Evolutionary conservation across 2,797 vertebrate species (phyloP).

Genomic region (Schizothorax lantsangensis): DNA sequence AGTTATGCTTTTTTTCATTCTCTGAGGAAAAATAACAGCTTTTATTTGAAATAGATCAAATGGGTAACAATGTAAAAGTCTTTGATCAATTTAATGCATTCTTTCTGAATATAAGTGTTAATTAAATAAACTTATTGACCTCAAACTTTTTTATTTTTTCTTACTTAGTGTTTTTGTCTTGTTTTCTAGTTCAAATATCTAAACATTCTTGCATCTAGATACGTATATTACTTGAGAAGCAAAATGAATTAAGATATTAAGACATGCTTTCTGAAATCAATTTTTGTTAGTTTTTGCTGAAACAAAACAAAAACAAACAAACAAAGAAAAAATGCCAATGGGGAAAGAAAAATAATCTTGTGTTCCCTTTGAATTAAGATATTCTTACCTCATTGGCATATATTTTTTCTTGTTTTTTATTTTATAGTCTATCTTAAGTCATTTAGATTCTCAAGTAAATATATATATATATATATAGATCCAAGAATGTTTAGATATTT

Average conservation of each 20-base stretch:
- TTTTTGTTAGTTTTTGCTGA: not conserved
- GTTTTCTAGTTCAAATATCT: not conserved
- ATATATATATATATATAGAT: not conserved
- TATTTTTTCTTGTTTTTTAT: too few species aligned
- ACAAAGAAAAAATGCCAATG: too few species aligned
- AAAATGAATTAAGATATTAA: not conserved
- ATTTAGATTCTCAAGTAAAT: too few species aligned
- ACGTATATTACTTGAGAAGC: not conserved
- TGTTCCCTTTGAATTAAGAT: too few species aligned
- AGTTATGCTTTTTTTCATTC: not conserved
- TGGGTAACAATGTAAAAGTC: too few species aligned
- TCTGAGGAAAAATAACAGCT: not conserved
- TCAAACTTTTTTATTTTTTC: not conserved
- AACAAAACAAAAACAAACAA: too few species aligned
- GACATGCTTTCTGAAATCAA: not conserved
- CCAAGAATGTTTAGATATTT: not conserved
- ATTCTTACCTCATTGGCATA: not conserved
- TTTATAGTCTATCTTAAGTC: not conserved
- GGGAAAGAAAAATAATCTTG: not conserved
- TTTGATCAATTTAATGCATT: not conserved
- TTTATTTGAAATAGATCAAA: not conserved
- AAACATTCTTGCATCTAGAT: not conserved
- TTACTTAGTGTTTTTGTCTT: not conserved
- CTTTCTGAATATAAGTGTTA: not conserved
- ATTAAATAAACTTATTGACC: not conserved